phyloP scores from a whole-genome alignment of 2,113 vertebrate genomes.

The Bucco capensis region DNA sequence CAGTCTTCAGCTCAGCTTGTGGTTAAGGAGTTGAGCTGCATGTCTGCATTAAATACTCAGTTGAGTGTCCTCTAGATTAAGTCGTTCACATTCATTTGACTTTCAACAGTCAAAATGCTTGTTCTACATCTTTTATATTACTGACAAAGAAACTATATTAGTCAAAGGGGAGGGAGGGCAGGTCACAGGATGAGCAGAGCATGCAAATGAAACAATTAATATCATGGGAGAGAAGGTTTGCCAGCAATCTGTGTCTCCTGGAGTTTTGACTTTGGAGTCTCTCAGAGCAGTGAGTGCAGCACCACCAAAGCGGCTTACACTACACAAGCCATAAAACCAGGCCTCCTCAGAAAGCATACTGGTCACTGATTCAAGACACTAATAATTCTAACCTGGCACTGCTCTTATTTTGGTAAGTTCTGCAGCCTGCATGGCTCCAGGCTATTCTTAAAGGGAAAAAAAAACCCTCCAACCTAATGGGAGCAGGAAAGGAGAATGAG shows the following conservation, averaged over 20 bases:
- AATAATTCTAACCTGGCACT: slow-evolving; percentile 14
- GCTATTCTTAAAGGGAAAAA: slow-evolving; percentile 28
- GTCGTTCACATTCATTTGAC: slow-evolving; percentile 50
- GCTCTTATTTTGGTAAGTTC: slow-evolving; percentile 14
- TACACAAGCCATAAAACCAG: background rate
- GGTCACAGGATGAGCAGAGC: slow-evolving; percentile 26
- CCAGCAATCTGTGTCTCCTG: background rate
- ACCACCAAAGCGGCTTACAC: background rate
- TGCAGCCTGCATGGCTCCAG: background rate
- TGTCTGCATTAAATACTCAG: background rate
- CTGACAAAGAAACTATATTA: background rate
- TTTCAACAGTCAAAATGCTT: slow-evolving; percentile 57
- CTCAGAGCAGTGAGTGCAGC: background rate
- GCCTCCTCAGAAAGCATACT: background rate
- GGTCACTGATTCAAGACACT: slow-evolving; percentile 36
- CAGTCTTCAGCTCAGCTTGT: background rate
- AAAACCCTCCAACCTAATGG: background rate
- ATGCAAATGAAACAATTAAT: slow-evolving; percentile 50
- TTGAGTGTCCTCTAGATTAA: slow-evolving; percentile 3
- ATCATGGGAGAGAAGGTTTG: background rate
- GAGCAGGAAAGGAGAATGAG: slow-evolving; percentile 16
- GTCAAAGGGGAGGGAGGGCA: slow-evolving; percentile 47
- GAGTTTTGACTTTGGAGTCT: slow-evolving; percentile 16
- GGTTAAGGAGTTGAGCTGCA: background rate
- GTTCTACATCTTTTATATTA: slow-evolving; percentile 54